These are phyloP conservation scores for Holcopasites calliopsidis DNA, from an alignment of 1,140 invertebrate species.

Conservation along the genomic window DNA sequence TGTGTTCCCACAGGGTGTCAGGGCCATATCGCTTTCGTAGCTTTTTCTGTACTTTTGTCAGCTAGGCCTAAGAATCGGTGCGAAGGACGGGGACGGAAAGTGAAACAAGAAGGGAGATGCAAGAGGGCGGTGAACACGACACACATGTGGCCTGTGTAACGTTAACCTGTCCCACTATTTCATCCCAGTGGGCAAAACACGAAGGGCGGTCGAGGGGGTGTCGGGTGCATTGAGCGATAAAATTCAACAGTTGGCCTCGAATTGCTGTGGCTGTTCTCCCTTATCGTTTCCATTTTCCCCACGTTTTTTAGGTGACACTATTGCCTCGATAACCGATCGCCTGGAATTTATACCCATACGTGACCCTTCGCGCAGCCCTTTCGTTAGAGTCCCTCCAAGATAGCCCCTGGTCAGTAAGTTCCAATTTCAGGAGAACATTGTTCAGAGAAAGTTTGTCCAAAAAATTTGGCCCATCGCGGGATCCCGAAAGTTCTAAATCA, in stretches of 20 bases:
- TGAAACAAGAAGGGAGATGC: not conserved
- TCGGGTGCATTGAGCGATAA: conserved; percentile 65
- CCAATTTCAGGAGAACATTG: not conserved
- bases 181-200: conserved; percentile 38
- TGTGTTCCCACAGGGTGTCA: conserved; percentile 68
- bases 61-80: conserved; percentile 32
- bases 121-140: conserved; percentile 44
- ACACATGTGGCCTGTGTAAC: conserved; percentile 63
- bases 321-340: conserved; percentile 55
- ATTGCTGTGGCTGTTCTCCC: conserved; percentile 59
- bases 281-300: conserved; percentile 36
- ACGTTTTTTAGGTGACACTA: conserved; percentile 18
- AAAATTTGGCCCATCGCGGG: too few species aligned
- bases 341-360: conserved; percentile 53
- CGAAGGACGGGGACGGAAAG: conserved; percentile 18
- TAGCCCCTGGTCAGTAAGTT: not conserved
- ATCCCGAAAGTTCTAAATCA: too few species aligned
- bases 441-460: too few species aligned
- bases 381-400: not conserved
- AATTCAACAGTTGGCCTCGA: conserved; percentile 74
- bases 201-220: not conserved
- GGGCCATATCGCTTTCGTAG: conserved; percentile 59
- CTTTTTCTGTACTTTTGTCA: conserved; percentile 38
- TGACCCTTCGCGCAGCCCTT: conserved; percentile 25
- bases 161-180: conserved; percentile 39